phyloP scores from a whole-genome alignment of 2,113 vertebrate genomes.

The Bos javanicus region DNA sequence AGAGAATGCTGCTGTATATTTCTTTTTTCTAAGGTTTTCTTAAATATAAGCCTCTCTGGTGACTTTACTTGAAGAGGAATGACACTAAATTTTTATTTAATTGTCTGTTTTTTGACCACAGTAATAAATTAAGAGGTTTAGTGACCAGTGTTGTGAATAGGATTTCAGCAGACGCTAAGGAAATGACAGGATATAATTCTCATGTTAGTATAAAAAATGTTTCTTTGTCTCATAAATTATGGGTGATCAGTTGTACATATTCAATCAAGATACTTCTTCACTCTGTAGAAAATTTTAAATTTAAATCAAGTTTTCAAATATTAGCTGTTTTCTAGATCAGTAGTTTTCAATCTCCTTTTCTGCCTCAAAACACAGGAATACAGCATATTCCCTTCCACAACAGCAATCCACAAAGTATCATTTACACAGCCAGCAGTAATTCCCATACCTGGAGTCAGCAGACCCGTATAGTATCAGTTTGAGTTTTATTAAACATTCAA shows the following conservation, averaged over 20 bases:
- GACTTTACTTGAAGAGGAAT: constrained; percentile 1
- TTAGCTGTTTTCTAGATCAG: neutral
- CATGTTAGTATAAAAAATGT: neutral
- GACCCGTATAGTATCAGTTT: neutral
- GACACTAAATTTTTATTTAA: neutral
- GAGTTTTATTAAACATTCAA: neutral
- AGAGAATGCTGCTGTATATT: neutral
- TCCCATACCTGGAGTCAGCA: neutral
- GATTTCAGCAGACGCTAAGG: neutral
- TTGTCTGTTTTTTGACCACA: neutral
- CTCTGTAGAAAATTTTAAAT: neutral
- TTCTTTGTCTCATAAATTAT: neutral
- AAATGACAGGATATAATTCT: neutral
- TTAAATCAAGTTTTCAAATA: neutral
- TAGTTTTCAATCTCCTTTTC: neutral
- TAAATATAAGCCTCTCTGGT: neutral
- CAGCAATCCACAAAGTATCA: neutral
- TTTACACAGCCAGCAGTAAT: neutral
- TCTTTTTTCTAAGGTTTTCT: neutral
- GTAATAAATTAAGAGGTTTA: neutral
- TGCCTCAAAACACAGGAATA: neutral
- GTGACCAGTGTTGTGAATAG: neutral
- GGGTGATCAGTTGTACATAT: neutral
- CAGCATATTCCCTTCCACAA: neutral
- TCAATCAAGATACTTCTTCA: neutral